Evolutionary conservation across 2,797 vertebrate species (phyloP).

Genomic region (Eupleurogrammus muticus): DNA sequence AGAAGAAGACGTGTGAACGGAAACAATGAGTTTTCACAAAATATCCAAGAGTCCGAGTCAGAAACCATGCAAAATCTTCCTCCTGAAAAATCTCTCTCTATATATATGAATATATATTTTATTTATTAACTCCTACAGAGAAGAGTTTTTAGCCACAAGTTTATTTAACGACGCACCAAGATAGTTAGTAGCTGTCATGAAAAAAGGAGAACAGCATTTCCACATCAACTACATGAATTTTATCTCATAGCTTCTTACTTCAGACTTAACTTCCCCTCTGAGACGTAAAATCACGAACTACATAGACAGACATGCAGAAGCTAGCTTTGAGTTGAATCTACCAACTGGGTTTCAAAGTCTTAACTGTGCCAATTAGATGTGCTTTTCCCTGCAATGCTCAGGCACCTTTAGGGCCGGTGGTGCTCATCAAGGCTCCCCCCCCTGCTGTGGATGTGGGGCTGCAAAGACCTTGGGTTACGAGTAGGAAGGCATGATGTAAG

Average conservation of each 20-base stretch:
- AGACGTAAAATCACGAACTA: slow-evolving; percentile 10
- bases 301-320: not conserved
- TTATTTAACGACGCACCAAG: not conserved
- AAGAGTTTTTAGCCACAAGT: not conserved
- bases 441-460: slow-evolving; percentile 53
- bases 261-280: not conserved
- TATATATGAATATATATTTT: not conserved
- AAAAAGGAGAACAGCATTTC: not conserved
- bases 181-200: not conserved
- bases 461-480: slow-evolving; percentile 60
- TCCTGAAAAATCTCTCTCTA: not conserved
- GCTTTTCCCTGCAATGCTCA: slow-evolving; percentile 32
- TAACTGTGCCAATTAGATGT: slow-evolving; percentile 56
- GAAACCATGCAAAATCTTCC: not conserved
- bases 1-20: slow-evolving; percentile 6
- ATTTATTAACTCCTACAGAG: not conserved
- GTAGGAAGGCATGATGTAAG: slow-evolving; percentile 71
- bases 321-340: slow-evolving; percentile 12
- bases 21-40: slow-evolving; percentile 12
- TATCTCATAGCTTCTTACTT: not conserved
- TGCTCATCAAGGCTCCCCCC: slow-evolving; percentile 60
- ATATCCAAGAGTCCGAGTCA: not conserved
- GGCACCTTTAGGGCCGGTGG: slow-evolving; percentile 52
- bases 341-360: slow-evolving; percentile 35
- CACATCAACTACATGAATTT: not conserved